Base-by-base conservation (phyloP, 2,888 invertebrate species). In the Cephus rjabovi region DNA sequence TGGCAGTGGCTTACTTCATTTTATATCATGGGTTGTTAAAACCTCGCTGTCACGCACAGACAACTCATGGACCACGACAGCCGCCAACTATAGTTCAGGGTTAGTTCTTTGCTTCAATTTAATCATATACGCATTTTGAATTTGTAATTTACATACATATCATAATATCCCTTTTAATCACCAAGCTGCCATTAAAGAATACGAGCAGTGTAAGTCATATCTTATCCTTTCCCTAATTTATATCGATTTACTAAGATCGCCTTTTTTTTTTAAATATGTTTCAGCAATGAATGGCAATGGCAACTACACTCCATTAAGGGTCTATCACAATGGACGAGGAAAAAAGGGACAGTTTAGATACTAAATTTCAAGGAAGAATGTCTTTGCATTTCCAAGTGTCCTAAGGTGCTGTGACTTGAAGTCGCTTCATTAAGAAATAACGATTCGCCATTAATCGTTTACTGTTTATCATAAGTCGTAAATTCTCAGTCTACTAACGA, bases 301-400 rank as follows among this genome's bases (percentile, higher is more conserved):
- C 76, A 95, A 94, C 81, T 96, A 96, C 89, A 95, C 96, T 30
- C 96, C 96, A 1, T 93, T 96, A 89, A 93, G 96, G 85, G 96
- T 96, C 15, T 96, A 96, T 88, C 96, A 96, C 91, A 96, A 96
- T 88, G 95, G 96, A 87, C 93, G 95, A 87, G 96, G 96, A 81
- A 94, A 95, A 89, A 96, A 96, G 92, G 96, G 96, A 80, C 96
- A 96, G 89, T 96, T 96, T 93, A 95, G 96, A 90, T 96, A 96
- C 92, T 96, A 93, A 94, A 81, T 23, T 9, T 23, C 80, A 84
- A 69, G 34, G 34, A 30, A 69, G 23, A 40, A 40, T 40, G 9
- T 56, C 56, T 56, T 56, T 56, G 23, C 56, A 2, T 56, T 56
- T 56, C 1, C 56, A 56, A 56, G 23, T 23, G 9, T 23, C 56